A percentile compares a stretch with the other conserved stretches of the same genome.
phyloP scores from a whole-genome alignment of 2,113 vertebrate species.

The Myotis brandtii region DNA sequence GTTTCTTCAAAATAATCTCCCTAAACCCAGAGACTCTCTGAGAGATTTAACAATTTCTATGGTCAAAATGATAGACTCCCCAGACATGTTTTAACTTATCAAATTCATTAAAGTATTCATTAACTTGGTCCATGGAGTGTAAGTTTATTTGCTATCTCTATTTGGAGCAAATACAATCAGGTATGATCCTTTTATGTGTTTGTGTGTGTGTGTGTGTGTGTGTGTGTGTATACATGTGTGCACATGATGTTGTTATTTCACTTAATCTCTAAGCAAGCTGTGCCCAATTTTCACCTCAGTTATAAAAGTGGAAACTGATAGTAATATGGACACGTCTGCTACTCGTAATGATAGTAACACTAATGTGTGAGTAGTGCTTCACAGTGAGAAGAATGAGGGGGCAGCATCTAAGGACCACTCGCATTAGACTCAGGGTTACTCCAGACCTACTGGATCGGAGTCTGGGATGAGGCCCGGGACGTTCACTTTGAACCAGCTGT shows the following conservation, averaged over 20 bases:
- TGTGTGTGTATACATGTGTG: fast-evolving
- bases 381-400: neutral
- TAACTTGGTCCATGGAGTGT: neutral
- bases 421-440: fast-evolving
- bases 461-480: neutral
- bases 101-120: neutral
- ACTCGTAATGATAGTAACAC: no score
- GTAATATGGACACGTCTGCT: no score
- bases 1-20: neutral
- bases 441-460: neutral
- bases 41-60: neutral
- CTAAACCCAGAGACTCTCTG: neutral
- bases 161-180: neutral
- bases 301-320: neutral
- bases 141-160: neutral
- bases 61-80: neutral
- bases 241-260: neutral
- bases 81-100: neutral
- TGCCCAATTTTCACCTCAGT: neutral
- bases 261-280: neutral
- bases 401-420: neutral
- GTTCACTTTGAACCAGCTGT: neutral
- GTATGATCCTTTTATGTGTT: neutral
- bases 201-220: fast-evolving
- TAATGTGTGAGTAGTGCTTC: neutral